Percentiles rank a stretch among this genome's conserved stretches.
phyloP scores from a whole-genome alignment of 2,888 invertebrate species.

The Ernsta delagoae region DNA sequence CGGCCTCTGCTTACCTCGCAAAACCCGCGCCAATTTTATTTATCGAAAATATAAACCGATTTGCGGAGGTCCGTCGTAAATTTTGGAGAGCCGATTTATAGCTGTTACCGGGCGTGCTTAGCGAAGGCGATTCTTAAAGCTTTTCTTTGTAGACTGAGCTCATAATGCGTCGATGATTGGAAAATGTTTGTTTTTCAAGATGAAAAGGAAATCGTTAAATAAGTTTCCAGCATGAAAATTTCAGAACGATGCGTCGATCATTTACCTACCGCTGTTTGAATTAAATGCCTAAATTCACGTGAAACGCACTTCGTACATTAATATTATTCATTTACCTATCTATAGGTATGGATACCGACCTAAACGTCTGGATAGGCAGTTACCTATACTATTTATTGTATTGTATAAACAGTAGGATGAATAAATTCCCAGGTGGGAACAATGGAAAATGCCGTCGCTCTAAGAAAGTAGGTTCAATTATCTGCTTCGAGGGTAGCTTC shows the following conservation, averaged over 20 bases:
- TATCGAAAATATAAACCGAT: constrained; percentile 86
- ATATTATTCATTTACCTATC: no score
- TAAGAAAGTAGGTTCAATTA: constrained; percentile 60
- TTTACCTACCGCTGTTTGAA: no score
- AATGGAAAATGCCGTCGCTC: constrained; percentile 36
- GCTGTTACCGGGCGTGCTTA: constrained; percentile 79
- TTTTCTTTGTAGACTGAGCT: constrained; percentile 50
- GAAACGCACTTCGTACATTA: no score
- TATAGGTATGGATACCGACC: no score
- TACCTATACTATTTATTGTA: no score
- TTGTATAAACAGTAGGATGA: not conserved
- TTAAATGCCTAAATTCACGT: no score
- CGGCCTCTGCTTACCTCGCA: constrained; percentile 84
- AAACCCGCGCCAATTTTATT: constrained; percentile 85
- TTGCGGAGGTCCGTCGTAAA: constrained; percentile 83
- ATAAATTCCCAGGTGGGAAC: constrained; percentile 21
- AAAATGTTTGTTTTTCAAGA: not conserved
- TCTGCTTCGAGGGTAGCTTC: constrained; percentile 63
- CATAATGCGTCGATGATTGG: constrained; percentile 29
- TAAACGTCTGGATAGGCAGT: no score
- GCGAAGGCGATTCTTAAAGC: constrained; percentile 77
- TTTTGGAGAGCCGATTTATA: constrained; percentile 81
- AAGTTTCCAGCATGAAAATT: not conserved
- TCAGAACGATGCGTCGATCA: not conserved
- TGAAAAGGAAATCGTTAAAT: not conserved